Evolutionary conservation across 2,888 invertebrate genomes (phyloP).

Genomic region (Laothoe populi): DNA sequence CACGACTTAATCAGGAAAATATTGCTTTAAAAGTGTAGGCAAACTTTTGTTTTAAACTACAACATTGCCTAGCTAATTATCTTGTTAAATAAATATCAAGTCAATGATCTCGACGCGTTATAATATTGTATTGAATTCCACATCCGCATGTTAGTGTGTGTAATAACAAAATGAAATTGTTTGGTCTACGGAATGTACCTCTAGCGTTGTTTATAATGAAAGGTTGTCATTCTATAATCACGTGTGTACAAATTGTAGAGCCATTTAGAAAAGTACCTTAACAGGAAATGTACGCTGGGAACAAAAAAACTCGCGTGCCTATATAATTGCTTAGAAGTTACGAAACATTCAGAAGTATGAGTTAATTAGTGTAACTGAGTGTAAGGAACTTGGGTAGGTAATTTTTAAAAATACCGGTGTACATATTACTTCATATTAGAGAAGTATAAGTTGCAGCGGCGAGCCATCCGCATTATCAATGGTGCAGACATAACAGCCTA

Average conservation of each 20-base stretch:
- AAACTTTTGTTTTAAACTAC: too few relatives aligned
- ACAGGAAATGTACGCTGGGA: conserved; percentile 46
- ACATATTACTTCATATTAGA: not conserved
- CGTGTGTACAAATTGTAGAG: conserved; percentile 55
- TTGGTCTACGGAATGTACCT: conserved; percentile 27
- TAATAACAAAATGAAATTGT: conserved; percentile 32
- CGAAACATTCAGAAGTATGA: conserved; percentile 34
- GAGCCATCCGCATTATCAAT: too few relatives aligned
- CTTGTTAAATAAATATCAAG: too few relatives aligned
- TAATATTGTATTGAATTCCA: conserved; percentile 15
- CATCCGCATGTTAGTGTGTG: conserved; percentile 16
- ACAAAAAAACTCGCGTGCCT: conserved; percentile 44
- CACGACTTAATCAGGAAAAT: too few relatives aligned
- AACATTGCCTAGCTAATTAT: too few relatives aligned
- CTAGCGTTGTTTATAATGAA: conserved; percentile 43
- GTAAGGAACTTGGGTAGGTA: not conserved
- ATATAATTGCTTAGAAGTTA: conserved; percentile 42
- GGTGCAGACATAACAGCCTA: too few relatives aligned
- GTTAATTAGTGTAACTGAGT: not conserved
- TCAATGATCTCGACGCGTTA: conserved; percentile 4
- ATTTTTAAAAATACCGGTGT: not conserved
- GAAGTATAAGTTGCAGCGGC: too few relatives aligned
- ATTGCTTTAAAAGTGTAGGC: too few relatives aligned
- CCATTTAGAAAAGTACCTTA: conserved; percentile 48
- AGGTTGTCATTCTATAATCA: conserved; percentile 54